Evolutionary conservation across 2,113 vertebrate species (phyloP).

Genomic region (Arizona elegans): DNA sequence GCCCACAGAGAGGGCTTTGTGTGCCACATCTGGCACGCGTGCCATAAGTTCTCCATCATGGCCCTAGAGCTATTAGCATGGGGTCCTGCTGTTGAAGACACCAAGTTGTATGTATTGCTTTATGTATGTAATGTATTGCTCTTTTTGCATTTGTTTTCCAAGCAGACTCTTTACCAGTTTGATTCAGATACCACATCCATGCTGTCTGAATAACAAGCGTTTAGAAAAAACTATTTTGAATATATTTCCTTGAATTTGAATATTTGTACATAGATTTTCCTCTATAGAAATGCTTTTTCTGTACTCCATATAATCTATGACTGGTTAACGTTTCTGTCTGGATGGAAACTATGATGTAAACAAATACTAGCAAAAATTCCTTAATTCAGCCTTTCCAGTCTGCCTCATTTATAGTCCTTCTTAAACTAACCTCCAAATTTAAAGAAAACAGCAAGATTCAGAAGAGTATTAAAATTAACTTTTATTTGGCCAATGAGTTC

Average conservation of each 20-base stretch:
- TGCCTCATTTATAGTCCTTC: accelerated
- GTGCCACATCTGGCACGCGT: too few species aligned
- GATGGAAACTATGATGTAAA: too few species aligned
- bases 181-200: background rate
- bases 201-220: background rate
- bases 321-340: background rate
- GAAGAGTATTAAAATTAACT: conserved; percentile 72
- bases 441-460: background rate
- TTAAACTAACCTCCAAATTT: background rate
- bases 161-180: background rate
- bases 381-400: background rate
- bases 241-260: background rate
- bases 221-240: background rate
- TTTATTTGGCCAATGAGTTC: conserved; percentile 95
- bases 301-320: background rate
- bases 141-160: background rate
- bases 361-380: background rate
- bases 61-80: background rate
- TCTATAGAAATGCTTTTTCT: background rate
- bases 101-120: too few species aligned
- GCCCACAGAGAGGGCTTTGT: too few species aligned
- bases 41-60: too few species aligned
- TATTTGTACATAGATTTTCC: background rate
- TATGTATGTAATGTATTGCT: background rate
- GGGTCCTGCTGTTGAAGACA: background rate